phyloP scores from a whole-genome alignment of 2,888 invertebrate genomes.

The Leptura quadrifasciata region DNA sequence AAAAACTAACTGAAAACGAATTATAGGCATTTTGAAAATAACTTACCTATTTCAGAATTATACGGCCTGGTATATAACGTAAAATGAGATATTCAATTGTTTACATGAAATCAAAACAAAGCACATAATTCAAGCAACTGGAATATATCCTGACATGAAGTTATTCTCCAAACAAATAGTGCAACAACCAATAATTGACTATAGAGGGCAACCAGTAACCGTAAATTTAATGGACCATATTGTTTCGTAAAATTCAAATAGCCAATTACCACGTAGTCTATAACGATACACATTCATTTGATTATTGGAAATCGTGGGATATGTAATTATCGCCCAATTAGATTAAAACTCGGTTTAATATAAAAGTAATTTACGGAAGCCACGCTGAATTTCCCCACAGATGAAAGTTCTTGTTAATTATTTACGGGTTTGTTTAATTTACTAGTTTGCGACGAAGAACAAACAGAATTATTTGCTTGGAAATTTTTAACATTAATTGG shows the following conservation, averaged over 20 bases:
- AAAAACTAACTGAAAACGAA: too few relatives aligned
- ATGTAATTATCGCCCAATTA: constrained; percentile 55
- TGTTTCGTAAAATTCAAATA: constrained; percentile 39
- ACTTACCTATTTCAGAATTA: too few relatives aligned
- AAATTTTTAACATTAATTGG: constrained; percentile 30
- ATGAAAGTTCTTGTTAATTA: constrained; percentile 45
- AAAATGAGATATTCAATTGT: neutral
- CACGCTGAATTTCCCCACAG: constrained; percentile 49
- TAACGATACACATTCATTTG: constrained; percentile 52
- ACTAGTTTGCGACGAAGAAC: constrained; percentile 42
- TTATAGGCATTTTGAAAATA: too few relatives aligned
- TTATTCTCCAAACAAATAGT: constrained; percentile 2
- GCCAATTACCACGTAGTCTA: constrained; percentile 39
- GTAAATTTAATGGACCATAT: constrained; percentile 48
- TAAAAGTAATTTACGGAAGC: constrained; percentile 40
- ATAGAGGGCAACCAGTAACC: constrained; percentile 28
- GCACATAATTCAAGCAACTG: neutral
- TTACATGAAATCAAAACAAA: neutral
- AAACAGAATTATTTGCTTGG: constrained; percentile 16
- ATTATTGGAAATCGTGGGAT: constrained; percentile 44
- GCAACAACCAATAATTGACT: constrained; percentile 39
- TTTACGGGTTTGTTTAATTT: constrained; percentile 43
- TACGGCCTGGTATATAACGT: neutral
- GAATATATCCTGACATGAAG: neutral
- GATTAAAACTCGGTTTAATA: constrained; percentile 54